phyloP scores from a whole-genome alignment of 2,797 vertebrate genomes.

The Paramormyrops hopkinsi region DNA sequence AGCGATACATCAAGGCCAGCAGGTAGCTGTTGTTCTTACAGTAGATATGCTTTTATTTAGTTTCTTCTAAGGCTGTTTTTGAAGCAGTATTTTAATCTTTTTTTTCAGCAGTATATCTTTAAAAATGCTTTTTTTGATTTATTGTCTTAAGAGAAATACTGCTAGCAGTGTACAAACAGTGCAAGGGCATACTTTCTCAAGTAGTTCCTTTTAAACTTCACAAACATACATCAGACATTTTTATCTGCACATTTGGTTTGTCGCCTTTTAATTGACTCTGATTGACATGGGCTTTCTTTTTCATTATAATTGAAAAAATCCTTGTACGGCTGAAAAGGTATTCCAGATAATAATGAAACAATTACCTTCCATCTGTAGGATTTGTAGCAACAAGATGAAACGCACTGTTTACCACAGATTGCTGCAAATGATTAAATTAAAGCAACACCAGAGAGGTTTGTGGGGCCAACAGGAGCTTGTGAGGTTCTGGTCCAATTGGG shows the following conservation, averaged over 20 bases:
- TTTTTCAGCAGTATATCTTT: neutral
- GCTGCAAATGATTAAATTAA: conserved; percentile 37
- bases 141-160: conserved; percentile 23
- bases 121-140: conserved; percentile 1
- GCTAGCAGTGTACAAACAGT: conserved; percentile 20
- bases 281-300: conserved; percentile 19
- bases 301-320: neutral
- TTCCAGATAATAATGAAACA: conserved; percentile 24
- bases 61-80: conserved; percentile 11
- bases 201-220: conserved; percentile 8
- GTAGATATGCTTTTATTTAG: conserved; percentile 19
- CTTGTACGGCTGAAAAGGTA: conserved; percentile 25
- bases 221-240: conserved; percentile 19
- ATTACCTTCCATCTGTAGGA: conserved; percentile 20
- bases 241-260: conserved; percentile 26
- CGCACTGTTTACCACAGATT: conserved; percentile 34
- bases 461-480: neutral
- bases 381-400: conserved; percentile 22
- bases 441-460: conserved; percentile 34
- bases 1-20: conserved; percentile 18
- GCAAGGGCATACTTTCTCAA: conserved; percentile 12
- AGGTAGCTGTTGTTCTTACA: conserved; percentile 3
- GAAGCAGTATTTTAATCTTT: neutral
- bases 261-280: conserved; percentile 15
- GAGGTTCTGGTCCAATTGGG: neutral